Percentiles rank a stretch among this genome's conserved stretches.
These are phyloP conservation scores for Philereme transversata DNA, from an alignment of 2,888 invertebrate genomes.

Conservation along the genomic window DNA sequence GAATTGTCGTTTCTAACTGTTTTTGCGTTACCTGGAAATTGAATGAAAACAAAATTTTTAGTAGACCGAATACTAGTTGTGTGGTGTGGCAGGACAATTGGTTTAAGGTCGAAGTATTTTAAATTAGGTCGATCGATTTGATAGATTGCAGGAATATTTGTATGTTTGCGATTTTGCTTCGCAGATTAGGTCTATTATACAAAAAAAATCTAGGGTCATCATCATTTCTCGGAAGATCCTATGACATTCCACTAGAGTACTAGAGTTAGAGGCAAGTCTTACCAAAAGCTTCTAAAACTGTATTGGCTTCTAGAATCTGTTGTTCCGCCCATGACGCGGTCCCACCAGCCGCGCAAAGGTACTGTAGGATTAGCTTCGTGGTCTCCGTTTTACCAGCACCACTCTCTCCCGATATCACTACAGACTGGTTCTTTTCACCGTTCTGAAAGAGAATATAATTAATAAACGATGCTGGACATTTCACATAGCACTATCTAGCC, in stretches of 20 bases:
- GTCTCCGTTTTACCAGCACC: conserved; percentile 97
- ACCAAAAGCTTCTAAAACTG: conserved; percentile 97
- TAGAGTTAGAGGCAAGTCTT: conserved; percentile 51
- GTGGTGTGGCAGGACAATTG: no score
- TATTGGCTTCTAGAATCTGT: conserved; percentile 96
- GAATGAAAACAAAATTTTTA: not conserved
- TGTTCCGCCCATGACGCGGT: conserved; percentile 95
- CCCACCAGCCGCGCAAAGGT: conserved; percentile 93
- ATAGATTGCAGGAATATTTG: no score
- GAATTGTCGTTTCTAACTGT: conserved; percentile 97
- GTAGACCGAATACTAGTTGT: no score
- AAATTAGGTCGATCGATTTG: no score
- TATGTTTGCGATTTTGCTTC: no score
- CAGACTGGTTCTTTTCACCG: conserved; percentile 87
- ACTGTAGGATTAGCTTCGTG: conserved; percentile 95
- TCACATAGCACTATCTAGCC: no score
- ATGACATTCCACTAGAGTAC: no score
- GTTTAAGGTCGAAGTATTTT: no score
- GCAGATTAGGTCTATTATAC: no score
- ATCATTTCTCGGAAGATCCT: no score
- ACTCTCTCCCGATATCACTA: conserved; percentile 96
- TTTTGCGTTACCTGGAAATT: conserved; percentile 91
- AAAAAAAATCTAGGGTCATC: no score
- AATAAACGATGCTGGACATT: no score
- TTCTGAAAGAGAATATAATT: conserved; percentile 54